Conservation (phyloP, 2,888 invertebrate species). For the Microctonus aethiopoides region DNA sequence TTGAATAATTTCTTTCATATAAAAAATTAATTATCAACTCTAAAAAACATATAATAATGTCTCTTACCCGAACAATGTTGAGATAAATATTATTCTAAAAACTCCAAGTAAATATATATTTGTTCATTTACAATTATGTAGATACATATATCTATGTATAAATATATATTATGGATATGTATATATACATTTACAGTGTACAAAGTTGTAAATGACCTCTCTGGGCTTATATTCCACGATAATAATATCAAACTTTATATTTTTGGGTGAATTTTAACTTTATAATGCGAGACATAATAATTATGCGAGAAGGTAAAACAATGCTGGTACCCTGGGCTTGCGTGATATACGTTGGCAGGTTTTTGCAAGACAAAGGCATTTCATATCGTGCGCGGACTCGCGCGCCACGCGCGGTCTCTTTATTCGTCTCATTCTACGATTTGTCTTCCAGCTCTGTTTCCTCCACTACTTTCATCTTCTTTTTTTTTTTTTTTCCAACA, state of each 20-base stretch:
- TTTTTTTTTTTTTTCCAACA: not conserved
- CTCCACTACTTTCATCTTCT: not conserved
- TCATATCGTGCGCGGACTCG: slow-evolving; percentile 28
- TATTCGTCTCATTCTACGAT: slow-evolving; percentile 28
- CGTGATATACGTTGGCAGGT: slow-evolving; percentile 38
- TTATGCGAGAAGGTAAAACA: slow-evolving; percentile 61
- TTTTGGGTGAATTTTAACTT: slow-evolving; percentile 62
- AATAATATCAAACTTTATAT: slow-evolving; percentile 65
- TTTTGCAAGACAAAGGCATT: slow-evolving; percentile 40
- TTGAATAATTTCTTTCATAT: no score
- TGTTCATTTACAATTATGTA: not conserved
- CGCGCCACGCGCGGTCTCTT: slow-evolving; percentile 21
- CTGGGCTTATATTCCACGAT: slow-evolving; percentile 36
- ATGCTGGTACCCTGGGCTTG: slow-evolving; percentile 51
- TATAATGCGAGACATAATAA: slow-evolving; percentile 64
- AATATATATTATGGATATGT: not conserved
- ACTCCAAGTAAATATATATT: not conserved
- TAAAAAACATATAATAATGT: no score
- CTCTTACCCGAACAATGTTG: no score
- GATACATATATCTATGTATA: not conserved
- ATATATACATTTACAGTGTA: not conserved
- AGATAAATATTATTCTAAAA: no score
- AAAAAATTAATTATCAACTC: no score
- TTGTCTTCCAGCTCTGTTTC: slow-evolving; percentile 30
- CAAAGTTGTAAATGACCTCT: not conserved